Percentiles rank a stretch among this genome's conserved stretches.
Conservation (phyloP, 37 sponge, comb jelly and placozoan species). For the Aplysina aerophoba region DNA sequence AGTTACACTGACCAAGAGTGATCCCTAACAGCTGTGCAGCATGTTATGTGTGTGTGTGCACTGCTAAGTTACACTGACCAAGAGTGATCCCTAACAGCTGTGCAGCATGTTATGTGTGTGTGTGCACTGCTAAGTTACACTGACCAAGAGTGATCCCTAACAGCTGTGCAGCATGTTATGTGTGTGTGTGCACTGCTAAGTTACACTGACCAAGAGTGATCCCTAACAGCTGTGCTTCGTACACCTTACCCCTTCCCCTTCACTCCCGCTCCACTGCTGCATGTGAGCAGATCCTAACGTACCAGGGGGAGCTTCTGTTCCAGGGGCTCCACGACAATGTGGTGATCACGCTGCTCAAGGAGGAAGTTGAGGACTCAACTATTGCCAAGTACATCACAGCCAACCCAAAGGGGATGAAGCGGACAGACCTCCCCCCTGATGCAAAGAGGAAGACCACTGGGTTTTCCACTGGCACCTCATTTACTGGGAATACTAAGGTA, state of each 20-base stretch:
- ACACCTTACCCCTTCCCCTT: background rate
- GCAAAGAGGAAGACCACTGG: conserved; percentile 39
- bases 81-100: too few relatives aligned
- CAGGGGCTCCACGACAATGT: conserved; percentile 48
- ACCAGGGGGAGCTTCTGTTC: conserved; percentile 58
- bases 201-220: too few relatives aligned
- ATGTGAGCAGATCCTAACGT: conserved; percentile 32
- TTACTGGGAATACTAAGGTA: conserved; percentile 29
- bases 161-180: too few relatives aligned
- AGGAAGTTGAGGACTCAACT: conserved; percentile 40
- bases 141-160: too few relatives aligned
- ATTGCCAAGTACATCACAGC: conserved; percentile 51
- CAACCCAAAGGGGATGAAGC: conserved; percentile 47
- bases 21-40: too few relatives aligned
- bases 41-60: too few relatives aligned
- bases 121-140: too few relatives aligned
- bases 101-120: too few relatives aligned
- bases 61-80: too few relatives aligned
- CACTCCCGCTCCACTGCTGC: background rate
- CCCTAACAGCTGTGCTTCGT: too few relatives aligned
- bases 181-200: too few relatives aligned
- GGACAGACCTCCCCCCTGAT: background rate
- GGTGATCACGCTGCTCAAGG: conserved; percentile 50
- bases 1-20: too few relatives aligned
- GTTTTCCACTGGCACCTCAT: conserved; percentile 19